A percentile compares a stretch with the other conserved stretches of the same genome.
Evolutionary conservation across 1,140 invertebrate species (phyloP).

Genomic region (Philaenus spumarius): DNA sequence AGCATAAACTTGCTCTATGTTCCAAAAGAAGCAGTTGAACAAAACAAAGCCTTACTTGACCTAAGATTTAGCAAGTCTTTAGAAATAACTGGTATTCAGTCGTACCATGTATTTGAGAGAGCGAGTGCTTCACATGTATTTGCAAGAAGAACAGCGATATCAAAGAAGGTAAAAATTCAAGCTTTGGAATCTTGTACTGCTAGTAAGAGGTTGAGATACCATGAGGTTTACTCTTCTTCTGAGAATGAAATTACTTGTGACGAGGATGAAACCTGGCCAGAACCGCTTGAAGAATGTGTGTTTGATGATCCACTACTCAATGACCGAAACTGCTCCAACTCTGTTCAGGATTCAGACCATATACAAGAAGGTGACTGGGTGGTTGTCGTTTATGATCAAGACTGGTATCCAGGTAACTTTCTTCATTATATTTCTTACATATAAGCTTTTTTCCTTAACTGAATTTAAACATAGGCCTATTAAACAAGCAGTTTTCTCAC

Average conservation of each 20-base stretch:
- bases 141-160: not conserved
- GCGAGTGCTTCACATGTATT: conserved; percentile 6
- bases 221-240: conserved; percentile 5
- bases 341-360: too few species aligned
- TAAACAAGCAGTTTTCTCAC: too few species aligned
- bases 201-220: not conserved
- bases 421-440: too few species aligned
- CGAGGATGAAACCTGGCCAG: not conserved
- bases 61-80: not conserved
- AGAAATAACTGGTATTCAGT: conserved; percentile 3
- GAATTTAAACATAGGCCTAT: too few species aligned
- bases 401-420: too few species aligned
- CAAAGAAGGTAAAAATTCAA: not conserved
- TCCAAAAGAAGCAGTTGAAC: not conserved
- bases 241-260: too few species aligned
- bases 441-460: too few species aligned
- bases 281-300: not conserved
- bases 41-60: not conserved
- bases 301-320: too few species aligned
- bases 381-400: too few species aligned
- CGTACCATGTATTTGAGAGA: not conserved
- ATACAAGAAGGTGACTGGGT: too few species aligned
- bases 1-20: too few species aligned
- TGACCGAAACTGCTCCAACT: too few species aligned
- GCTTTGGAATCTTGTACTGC: not conserved